phyloP scores from a whole-genome alignment of 1,140 invertebrate genomes.

The Drosophila orena region DNA sequence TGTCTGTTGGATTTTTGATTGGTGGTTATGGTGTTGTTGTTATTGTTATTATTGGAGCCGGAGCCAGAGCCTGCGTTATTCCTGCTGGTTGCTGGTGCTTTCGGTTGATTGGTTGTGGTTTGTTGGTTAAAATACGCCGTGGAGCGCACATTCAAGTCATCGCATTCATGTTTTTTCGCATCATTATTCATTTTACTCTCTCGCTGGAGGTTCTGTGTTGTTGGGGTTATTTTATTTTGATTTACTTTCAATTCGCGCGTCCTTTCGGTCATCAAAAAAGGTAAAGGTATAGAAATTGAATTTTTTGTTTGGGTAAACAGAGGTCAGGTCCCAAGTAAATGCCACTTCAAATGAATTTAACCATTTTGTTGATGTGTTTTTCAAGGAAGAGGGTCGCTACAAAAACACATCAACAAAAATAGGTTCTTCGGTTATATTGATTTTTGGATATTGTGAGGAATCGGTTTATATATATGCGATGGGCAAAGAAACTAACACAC shows the following conservation, averaged over 20 bases:
- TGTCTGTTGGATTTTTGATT: conserved; percentile 52
- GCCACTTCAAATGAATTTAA: conserved; percentile 58
- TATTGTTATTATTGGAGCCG: conserved; percentile 36
- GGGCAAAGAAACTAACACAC: conserved; percentile 47
- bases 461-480: conserved; percentile 45
- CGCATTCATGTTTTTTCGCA: conserved; percentile 77
- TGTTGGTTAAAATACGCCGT: conserved; percentile 66
- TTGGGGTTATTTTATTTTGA: conserved; percentile 13
- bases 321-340: conserved; percentile 40
- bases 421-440: conserved; percentile 50
- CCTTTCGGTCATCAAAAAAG: conserved; percentile 27
- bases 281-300: conserved; percentile 16
- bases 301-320: conserved; percentile 3
- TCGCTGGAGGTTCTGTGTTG: conserved; percentile 42
- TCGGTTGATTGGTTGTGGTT: conserved; percentile 43
- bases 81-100: conserved; percentile 18
- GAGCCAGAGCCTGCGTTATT: conserved; percentile 24
- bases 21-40: background rate
- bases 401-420: conserved; percentile 55
- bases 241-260: conserved; percentile 64
- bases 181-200: conserved; percentile 84
- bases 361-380: conserved; percentile 44
- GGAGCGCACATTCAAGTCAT: conserved; percentile 77
- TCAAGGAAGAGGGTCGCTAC: conserved; percentile 4
- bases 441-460: conserved; percentile 63